phyloP scores from a whole-genome alignment of 1,140 invertebrate species.

The Macrobrachium rosenbergii region DNA sequence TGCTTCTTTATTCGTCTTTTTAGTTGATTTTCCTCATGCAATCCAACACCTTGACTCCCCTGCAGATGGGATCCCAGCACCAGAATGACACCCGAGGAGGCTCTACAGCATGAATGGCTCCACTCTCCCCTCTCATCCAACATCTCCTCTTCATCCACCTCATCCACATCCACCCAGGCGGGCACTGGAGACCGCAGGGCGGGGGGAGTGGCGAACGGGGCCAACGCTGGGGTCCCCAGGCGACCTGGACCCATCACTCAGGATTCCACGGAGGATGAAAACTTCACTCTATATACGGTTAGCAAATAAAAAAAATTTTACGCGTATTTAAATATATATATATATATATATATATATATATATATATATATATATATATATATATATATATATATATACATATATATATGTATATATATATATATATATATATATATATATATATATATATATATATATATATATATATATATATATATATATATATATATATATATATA shows the following conservation, averaged over 20 bases:
- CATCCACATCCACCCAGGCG: conserved; percentile 59
- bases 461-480: too few species aligned
- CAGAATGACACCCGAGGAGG: conserved; percentile 92
- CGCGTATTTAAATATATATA: too few species aligned
- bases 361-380: too few species aligned
- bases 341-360: too few species aligned
- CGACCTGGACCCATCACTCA: conserved; percentile 53
- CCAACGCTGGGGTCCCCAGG: not conserved
- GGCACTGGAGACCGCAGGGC: conserved; percentile 69
- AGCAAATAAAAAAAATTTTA: not conserved
- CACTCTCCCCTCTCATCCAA: conserved; percentile 65
- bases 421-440: too few species aligned
- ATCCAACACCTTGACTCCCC: not conserved
- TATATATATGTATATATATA: too few species aligned
- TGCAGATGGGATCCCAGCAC: conserved; percentile 92
- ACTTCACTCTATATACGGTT: conserved; percentile 60
- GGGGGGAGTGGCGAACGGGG: conserved; percentile 23
- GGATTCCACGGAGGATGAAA: conserved; percentile 62
- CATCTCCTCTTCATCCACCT: conserved; percentile 16
- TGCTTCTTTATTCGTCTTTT: too few species aligned
- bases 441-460: too few species aligned
- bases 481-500: too few species aligned
- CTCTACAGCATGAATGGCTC: conserved; percentile 73
- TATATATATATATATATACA: too few species aligned
- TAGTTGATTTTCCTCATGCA: too few species aligned